These are phyloP conservation scores for Capitella teleta DNA, from an alignment of 1,140 invertebrate genomes.

Conservation along the genomic window DNA sequence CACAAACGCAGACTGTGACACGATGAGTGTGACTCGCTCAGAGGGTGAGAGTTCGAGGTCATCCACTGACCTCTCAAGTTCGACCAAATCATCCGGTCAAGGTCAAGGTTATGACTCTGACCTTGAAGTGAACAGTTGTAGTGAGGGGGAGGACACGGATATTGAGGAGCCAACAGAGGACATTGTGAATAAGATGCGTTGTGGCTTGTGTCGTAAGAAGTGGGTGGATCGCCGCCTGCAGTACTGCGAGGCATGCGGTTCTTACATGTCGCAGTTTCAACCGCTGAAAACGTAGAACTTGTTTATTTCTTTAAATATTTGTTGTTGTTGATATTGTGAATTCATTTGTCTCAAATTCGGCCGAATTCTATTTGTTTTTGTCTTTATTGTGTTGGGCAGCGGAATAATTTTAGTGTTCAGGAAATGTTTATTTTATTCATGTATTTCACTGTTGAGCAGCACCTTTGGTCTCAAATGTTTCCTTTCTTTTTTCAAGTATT, in stretches of 20 bases:
- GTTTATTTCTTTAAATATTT: neutral
- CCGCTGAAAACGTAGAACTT: too few relatives aligned
- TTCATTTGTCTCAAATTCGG: neutral
- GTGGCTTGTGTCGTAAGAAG: constrained; percentile 75
- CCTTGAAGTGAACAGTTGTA: neutral
- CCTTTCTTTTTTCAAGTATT: too few relatives aligned
- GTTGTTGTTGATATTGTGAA: neutral
- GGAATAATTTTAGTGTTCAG: neutral
- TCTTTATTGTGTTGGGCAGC: too few relatives aligned
- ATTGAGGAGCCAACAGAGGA: constrained; percentile 10
- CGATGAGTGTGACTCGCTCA: neutral
- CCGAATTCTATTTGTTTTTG: too few relatives aligned
- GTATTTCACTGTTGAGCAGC: too few relatives aligned
- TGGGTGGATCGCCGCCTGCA: constrained; percentile 58
- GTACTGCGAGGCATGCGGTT: constrained; percentile 79
- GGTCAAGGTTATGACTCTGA: too few relatives aligned
- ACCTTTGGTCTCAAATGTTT: too few relatives aligned
- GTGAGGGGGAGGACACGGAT: constrained; percentile 10
- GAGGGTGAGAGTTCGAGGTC: too few relatives aligned
- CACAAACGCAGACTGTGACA: neutral
- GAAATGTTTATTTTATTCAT: neutral
- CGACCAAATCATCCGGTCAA: too few relatives aligned
- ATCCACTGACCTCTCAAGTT: too few relatives aligned
- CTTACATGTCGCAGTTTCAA: constrained; percentile 73
- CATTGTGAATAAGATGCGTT: constrained; percentile 42